Base-by-base conservation (phyloP, 2,888 invertebrate genomes). In the Temnothorax rugatulus region DNA sequence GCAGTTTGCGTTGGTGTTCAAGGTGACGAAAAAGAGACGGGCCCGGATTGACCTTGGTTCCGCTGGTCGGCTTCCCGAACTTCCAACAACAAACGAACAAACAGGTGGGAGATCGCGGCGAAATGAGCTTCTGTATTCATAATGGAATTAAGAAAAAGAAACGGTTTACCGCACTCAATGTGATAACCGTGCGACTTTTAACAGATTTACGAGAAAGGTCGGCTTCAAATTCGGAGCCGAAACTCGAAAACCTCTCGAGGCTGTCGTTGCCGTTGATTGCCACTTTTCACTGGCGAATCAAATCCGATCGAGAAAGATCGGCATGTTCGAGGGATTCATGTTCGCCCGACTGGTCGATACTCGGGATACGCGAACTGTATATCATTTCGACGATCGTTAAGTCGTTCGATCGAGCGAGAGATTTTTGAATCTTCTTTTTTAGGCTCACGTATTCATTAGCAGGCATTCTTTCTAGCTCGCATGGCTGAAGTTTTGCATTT, bases 11-110 rank as follows among this genome's bases (percentile, higher is more conserved):
- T n/a, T 2, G 5, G 18, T 68, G 44, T 54, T 52, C 29, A 64
- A 54, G 41, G 25, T 54, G 54, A 69, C 15, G 18, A 71, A 79
- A 68, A 57, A 21, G 44, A 59, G 21, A 63, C 13, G 13, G 52
- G n/a, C 18, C 18, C 25, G 15, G 18, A 8, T 44, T 47, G 66
- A 68, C 25, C 66, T 47, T 66, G 44, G 21, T 18, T 47, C 18
- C 29, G 29, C 25, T 13, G 15, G 50, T 41, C 29, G 21, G 38
- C 15, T 34, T 9, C 5, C 18, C 18, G n/a, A 44, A 47, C 5
- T 59, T 61, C 4, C 50, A 50, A 3, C 1, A 50, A n/a, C 25
- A 50, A 50, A 29, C 4, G 25, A 5, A 15, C 7, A 21, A 21
- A 25, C 0, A 47, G 3, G 25, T 50, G 18, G 9, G 29, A 29